phyloP scores from a whole-genome alignment of 2,888 invertebrate species.

The Drosophila falleni region DNA sequence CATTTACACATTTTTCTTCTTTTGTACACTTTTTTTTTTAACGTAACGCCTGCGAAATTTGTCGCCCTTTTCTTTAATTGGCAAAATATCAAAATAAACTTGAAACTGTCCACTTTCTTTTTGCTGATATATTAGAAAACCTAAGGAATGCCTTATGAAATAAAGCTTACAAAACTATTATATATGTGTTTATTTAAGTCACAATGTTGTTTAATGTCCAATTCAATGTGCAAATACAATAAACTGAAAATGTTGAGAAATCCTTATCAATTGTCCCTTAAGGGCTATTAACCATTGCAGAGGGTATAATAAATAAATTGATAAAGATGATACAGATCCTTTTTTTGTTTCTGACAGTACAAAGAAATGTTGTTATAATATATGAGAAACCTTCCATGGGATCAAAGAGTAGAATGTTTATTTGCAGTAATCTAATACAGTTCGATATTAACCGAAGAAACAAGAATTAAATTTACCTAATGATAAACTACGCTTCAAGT shows the following conservation, averaged over 20 bases:
- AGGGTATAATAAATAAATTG: too few relatives aligned
- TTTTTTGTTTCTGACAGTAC: too few relatives aligned
- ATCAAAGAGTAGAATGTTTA: too few relatives aligned
- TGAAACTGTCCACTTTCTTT: conserved; percentile 48
- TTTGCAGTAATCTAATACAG: background rate
- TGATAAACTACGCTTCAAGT: too few relatives aligned
- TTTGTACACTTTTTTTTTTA: conserved; percentile 36
- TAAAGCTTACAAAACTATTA: background rate
- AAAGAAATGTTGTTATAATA: too few relatives aligned
- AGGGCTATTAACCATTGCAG: too few relatives aligned
- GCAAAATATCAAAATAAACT: conserved; percentile 52
- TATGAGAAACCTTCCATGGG: too few relatives aligned
- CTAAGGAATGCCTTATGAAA: background rate
- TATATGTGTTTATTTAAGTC: background rate
- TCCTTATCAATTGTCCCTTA: background rate
- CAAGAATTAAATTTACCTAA: too few relatives aligned
- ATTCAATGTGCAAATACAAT: background rate
- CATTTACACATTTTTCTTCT: conserved; percentile 3
- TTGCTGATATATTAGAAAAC: conserved; percentile 27
- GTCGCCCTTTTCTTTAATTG: conserved; percentile 59
- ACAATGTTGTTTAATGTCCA: background rate
- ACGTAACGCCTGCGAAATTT: conserved; percentile 54
- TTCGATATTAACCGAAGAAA: background rate
- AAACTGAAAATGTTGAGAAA: background rate
- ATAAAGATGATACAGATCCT: too few relatives aligned